A percentile compares a stretch with the other conserved stretches of the same genome.
Evolutionary conservation across 1,140 invertebrate species (phyloP).

Genomic region (Eumaeus atala): DNA sequence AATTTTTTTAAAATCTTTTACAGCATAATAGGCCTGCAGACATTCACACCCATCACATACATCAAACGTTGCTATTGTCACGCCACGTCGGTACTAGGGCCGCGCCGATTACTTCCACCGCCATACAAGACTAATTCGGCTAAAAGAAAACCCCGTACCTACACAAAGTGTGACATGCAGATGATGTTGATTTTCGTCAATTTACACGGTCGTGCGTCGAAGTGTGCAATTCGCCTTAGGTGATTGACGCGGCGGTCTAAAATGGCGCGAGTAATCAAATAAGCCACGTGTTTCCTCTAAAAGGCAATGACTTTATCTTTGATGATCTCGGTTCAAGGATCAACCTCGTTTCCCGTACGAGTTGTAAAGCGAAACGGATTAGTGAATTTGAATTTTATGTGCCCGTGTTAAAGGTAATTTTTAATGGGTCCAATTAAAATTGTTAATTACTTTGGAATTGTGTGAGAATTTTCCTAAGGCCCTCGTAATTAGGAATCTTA

Average conservation of each 20-base stretch:
- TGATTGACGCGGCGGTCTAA: conserved; percentile 5
- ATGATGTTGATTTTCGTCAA: too few relatives aligned
- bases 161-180: too few relatives aligned
- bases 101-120: too few relatives aligned
- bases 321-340: conserved; percentile 28
- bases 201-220: background rate
- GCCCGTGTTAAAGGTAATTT: conserved; percentile 13
- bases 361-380: background rate
- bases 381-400: conserved; percentile 13
- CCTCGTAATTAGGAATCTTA: conserved; percentile 5
- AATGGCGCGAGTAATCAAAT: conserved; percentile 9
- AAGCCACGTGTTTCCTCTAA: conserved; percentile 23
- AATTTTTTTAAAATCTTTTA: too few relatives aligned
- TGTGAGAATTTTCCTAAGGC: conserved; percentile 6
- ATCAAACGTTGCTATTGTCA: too few relatives aligned
- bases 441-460: conserved; percentile 10
- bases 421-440: conserved; percentile 6
- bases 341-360: conserved; percentile 14
- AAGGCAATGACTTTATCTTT: conserved; percentile 29
- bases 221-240: conserved; percentile 1
- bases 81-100: too few relatives aligned
- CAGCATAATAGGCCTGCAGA: too few relatives aligned
- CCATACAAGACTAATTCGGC: too few relatives aligned
- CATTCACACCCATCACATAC: too few relatives aligned
- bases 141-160: too few relatives aligned